These are phyloP conservation scores for Drosophila buzzatii DNA, from an alignment of 2,888 invertebrate species.

Conservation along the genomic window DNA sequence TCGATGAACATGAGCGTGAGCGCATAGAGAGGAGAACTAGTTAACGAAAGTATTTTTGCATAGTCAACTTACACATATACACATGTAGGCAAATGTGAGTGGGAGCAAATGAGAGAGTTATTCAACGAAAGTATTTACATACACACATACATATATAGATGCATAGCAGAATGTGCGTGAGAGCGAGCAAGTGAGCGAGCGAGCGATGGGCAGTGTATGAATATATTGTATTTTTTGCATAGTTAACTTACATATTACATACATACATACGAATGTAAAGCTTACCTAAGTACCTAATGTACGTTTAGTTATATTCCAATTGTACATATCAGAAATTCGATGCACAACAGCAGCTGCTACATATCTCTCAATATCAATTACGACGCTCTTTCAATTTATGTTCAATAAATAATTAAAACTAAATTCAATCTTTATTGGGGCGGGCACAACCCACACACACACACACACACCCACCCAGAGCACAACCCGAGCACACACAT, in stretches of 20 bases:
- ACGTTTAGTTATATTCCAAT: slow-evolving; percentile 60
- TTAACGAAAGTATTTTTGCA: slow-evolving; percentile 17
- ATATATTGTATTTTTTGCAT: slow-evolving; percentile 32
- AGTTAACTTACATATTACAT: slow-evolving; percentile 40
- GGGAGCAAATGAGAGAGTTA: background rate
- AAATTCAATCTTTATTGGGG: slow-evolving; percentile 34
- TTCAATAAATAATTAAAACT: slow-evolving; percentile 69
- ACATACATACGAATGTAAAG: slow-evolving; percentile 22
- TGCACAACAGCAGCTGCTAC: slow-evolving; percentile 43
- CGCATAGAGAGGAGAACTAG: background rate
- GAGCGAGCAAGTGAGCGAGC: background rate
- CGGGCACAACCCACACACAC: slow-evolving; percentile 29
- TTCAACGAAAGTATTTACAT: background rate
- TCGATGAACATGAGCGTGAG: background rate
- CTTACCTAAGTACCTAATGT: slow-evolving; percentile 30
- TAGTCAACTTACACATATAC: background rate
- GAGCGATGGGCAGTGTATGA: background rate
- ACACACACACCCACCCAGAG: slow-evolving; percentile 17
- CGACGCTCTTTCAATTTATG: slow-evolving; percentile 53
- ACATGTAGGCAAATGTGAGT: background rate
- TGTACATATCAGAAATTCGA: slow-evolving; percentile 69
- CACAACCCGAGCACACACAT: slow-evolving; percentile 25
- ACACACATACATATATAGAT: background rate
- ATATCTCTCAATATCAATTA: slow-evolving; percentile 45
- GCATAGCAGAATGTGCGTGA: background rate